Evolutionary conservation across 2,888 invertebrate species (phyloP), one percentile per base, ranked within the genome.

Genomic region (Pelosia muscerda): DNA sequence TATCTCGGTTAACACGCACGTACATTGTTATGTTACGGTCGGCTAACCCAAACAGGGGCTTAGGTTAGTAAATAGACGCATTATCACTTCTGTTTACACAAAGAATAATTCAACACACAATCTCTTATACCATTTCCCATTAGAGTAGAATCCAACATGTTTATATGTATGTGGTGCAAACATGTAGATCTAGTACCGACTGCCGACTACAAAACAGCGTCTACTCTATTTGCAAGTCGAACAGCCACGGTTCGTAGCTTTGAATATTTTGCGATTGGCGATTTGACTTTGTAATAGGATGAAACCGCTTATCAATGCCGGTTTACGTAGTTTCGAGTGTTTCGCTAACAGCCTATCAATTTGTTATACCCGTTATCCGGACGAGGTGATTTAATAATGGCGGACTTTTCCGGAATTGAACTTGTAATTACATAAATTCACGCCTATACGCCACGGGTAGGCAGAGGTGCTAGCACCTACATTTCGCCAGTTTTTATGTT

Each of bases 231-330:
- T 92, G 91, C 92, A 93, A 92, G 88, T 92, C 92, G 85, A 91
- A 82, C 86, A 86, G 85, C 78, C 68, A 80, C 74, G 78, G 85
- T 66, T 63, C 84, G 79, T 85, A 83, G 88, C 90, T 91, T 90
- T 92, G 91, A 93, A 92, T 92, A 92, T 92, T 90, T 92, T 87
- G 88, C 84, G 86, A 90, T 90, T 86, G 88, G 83, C 76, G 84
- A 93, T 93, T 93, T 93, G 90, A 93, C 91, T 93, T 93, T 93
- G 87, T 90, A 93, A 93, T 93, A 81, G 84, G 82, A 69, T 85
- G 89, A 88, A 89, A 86, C 88, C 87, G 90, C 89, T 89, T 91
- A 91, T 89, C 90, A 73, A 66, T 69, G 68, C 66, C 53, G 59
- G 74, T 57, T 65, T 63, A 79, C 71, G 76, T 49, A 80, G 74